Evolutionary conservation across 2,797 vertebrate species (phyloP).

Genomic region (Micromesistius poutassou): DNA sequence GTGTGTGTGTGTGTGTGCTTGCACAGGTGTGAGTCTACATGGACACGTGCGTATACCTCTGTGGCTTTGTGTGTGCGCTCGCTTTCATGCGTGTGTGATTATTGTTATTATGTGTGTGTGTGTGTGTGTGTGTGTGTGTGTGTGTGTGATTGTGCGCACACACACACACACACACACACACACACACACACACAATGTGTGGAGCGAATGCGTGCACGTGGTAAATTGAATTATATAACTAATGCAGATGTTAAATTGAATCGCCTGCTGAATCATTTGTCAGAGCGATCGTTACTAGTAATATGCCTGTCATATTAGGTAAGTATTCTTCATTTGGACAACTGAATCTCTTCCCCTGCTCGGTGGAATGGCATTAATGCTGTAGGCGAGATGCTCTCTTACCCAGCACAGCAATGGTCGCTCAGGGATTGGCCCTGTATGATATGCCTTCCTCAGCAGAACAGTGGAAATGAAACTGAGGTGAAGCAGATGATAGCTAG

Average conservation of each 20-base stretch:
- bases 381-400: background rate
- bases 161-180: no score
- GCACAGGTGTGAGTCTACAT: conserved; percentile 24
- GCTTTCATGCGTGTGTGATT: conserved; percentile 26
- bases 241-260: conserved; percentile 74
- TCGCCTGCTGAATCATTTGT: conserved; percentile 70
- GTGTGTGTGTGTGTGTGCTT: conserved; percentile 6
- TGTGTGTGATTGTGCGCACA: background rate
- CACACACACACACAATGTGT: conserved; percentile 15
- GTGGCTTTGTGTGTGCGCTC: background rate
- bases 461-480: background rate
- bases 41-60: background rate
- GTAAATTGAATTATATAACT: conserved; percentile 69
- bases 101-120: conserved; percentile 20
- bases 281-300: conserved; percentile 62
- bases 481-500: background rate
- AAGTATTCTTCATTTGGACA: conserved; percentile 65
- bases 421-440: background rate
- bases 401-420: background rate
- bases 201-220: conserved; percentile 26
- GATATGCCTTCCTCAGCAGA: background rate
- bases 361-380: conserved; percentile 31
- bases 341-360: conserved; percentile 56
- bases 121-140: conserved; percentile 29
- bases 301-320: conserved; percentile 70